Conservation (phyloP, 2,888 invertebrate species). For the Mantis religiosa region DNA sequence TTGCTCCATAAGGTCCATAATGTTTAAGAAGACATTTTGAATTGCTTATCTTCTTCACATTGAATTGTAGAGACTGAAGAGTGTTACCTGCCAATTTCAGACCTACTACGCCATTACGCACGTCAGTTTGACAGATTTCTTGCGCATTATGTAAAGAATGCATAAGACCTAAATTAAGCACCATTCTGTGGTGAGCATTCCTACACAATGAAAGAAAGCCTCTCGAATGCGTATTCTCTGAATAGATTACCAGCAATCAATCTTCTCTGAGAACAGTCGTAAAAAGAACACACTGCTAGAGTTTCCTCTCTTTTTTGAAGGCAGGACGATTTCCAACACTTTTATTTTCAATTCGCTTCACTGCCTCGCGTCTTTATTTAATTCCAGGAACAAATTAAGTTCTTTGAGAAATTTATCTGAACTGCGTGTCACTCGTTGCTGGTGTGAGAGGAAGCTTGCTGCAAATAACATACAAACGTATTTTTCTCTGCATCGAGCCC, state of each 20-base stretch:
- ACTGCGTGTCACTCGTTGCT: background rate
- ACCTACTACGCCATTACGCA: background rate
- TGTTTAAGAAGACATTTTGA: background rate
- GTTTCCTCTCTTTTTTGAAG: background rate
- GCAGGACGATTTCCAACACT: background rate
- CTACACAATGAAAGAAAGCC: background rate
- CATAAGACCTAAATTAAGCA: background rate
- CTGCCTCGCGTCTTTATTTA: background rate
- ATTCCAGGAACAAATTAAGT: background rate
- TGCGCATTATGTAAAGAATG: background rate
- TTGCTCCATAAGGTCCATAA: too few species aligned
- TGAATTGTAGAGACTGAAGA: background rate
- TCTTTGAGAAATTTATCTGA: background rate
- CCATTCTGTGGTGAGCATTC: background rate
- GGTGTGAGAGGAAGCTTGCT: background rate
- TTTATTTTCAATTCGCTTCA: background rate
- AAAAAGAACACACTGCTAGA: background rate
- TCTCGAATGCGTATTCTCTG: background rate
- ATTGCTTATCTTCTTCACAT: background rate
- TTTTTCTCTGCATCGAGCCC: background rate
- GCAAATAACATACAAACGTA: background rate
- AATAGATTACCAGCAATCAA: background rate
- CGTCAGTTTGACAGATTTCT: background rate
- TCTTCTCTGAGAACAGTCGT: background rate
- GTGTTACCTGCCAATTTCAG: background rate